Conservation (phyloP, 2,888 invertebrate species). For the Tetragonula carbonaria region DNA sequence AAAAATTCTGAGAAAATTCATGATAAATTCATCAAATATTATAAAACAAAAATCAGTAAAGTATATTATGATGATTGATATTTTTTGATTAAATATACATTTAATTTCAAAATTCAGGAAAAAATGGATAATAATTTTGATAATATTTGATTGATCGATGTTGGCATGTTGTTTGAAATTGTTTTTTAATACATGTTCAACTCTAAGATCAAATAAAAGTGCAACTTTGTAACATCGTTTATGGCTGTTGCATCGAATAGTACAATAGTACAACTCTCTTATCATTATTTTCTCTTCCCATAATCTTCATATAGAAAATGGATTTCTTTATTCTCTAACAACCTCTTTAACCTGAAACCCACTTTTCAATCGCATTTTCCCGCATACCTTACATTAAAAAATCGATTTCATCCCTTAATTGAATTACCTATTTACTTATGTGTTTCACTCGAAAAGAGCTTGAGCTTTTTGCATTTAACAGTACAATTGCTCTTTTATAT, state of each 20-base stretch:
- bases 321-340: neutral
- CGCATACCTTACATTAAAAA: neutral
- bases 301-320: neutral
- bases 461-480: too few relatives aligned
- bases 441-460: too few relatives aligned
- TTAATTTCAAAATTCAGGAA: too few relatives aligned
- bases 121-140: too few relatives aligned
- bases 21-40: too few relatives aligned
- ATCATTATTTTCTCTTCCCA: neutral
- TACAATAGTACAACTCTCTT: neutral
- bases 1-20: too few relatives aligned
- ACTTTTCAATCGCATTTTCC: neutral
- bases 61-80: too few relatives aligned
- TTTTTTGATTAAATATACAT: too few relatives aligned
- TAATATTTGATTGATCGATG: too few relatives aligned
- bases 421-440: neutral
- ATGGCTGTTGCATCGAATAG: neutral
- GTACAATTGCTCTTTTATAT: too few relatives aligned
- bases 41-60: too few relatives aligned
- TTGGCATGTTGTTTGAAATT: too few relatives aligned
- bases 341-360: neutral
- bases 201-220: neutral
- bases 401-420: slow-evolving; percentile 43
- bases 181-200: neutral
- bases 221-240: neutral